A percentile compares a stretch with the other conserved stretches of the same genome.
These are phyloP conservation scores for Eutrigla gurnardus DNA, from an alignment of 2,797 vertebrate genomes.

Conservation along the genomic window DNA sequence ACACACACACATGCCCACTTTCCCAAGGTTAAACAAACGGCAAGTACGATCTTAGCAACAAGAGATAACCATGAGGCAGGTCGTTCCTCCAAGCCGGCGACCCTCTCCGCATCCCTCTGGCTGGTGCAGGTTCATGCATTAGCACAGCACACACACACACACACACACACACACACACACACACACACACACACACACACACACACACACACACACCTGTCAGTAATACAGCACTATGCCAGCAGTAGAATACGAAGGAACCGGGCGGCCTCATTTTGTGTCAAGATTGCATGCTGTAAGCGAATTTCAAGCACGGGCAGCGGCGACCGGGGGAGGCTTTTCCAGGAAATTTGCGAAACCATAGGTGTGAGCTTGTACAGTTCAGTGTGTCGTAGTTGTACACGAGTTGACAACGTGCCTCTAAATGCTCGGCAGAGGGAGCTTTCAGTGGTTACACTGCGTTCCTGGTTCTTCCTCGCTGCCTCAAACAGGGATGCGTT, in stretches of 20 bases:
- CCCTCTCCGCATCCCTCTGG: constrained; percentile 58
- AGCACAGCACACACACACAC: constrained; percentile 46
- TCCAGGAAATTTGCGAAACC: constrained; percentile 53
- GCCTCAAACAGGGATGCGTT: constrained; percentile 11
- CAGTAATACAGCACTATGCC: constrained; percentile 57
- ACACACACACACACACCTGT: constrained; percentile 55
- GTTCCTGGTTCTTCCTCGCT: constrained; percentile 8
- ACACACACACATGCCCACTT: constrained; percentile 39
- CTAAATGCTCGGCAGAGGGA: constrained; percentile 39
- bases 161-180: constrained; percentile 8
- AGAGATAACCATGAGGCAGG: constrained; percentile 74
- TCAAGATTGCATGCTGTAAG: constrained; percentile 62
- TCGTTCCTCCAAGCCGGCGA: constrained; percentile 54
- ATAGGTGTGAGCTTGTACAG: constrained; percentile 43
- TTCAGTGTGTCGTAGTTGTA: constrained; percentile 41
- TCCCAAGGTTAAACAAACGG: constrained; percentile 82
- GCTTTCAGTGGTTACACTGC: constrained; percentile 34
- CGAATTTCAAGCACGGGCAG: constrained; percentile 47
- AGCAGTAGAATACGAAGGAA: constrained; percentile 59
- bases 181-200: constrained; percentile 11
- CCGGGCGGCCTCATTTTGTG: constrained; percentile 54
- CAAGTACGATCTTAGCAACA: constrained; percentile 69
- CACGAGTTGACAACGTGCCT: constrained; percentile 40
- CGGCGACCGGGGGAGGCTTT: constrained; percentile 27
- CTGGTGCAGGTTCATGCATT: constrained; percentile 63